Conservation (phyloP, 2,888 invertebrate species). For the Keiferia lycopersicella region DNA sequence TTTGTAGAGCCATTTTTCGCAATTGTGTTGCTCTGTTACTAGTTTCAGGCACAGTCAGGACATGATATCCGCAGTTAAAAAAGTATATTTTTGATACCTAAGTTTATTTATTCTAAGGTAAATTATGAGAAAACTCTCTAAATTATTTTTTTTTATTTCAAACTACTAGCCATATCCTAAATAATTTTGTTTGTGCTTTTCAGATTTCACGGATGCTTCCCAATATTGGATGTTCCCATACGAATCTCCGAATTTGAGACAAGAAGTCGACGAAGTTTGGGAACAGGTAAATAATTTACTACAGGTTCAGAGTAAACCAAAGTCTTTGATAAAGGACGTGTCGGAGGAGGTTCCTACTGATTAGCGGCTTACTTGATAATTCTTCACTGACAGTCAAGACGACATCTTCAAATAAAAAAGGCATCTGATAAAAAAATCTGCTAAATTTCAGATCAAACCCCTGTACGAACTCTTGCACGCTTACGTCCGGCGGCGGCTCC, state of each 20-base stretch:
- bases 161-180: too few species aligned
- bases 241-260: slow-evolving; percentile 87
- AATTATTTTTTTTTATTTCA: neutral
- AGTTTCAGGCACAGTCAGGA: neutral
- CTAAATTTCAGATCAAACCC: slow-evolving; percentile 84
- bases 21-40: neutral
- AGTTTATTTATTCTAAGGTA: too few species aligned
- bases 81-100: too few species aligned
- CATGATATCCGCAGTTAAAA: too few species aligned
- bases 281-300: slow-evolving; percentile 78
- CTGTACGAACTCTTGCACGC: slow-evolving; percentile 94
- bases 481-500: slow-evolving; percentile 91
- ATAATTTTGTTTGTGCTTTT: slow-evolving; percentile 38
- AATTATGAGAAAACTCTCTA: too few species aligned
- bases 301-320: too few species aligned
- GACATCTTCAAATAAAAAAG: too few species aligned
- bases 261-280: slow-evolving; percentile 92
- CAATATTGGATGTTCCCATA: slow-evolving; percentile 95
- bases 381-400: too few species aligned
- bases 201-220: slow-evolving; percentile 93
- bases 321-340: too few species aligned
- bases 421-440: too few species aligned
- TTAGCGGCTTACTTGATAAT: too few species aligned
- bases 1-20: neutral
- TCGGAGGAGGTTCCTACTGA: too few species aligned